Percentiles rank a stretch among this genome's conserved stretches.
These are phyloP conservation scores for Limanda limanda DNA, from an alignment of 2,113 vertebrate genomes.

Conservation along the genomic window DNA sequence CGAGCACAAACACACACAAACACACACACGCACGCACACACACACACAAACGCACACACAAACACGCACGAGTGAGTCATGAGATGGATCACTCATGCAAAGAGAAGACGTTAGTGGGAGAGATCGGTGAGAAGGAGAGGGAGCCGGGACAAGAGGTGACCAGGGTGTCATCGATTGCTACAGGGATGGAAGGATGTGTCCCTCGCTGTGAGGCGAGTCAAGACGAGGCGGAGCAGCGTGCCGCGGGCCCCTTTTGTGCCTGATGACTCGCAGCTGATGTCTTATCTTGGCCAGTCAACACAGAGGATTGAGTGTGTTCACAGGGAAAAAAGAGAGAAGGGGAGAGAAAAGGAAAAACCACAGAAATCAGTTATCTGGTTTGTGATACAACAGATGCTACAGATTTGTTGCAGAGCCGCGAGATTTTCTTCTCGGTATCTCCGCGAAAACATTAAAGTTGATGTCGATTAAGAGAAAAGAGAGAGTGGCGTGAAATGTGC, in stretches of 20 bases:
- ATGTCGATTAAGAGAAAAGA: not conserved
- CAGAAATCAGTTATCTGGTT: conserved; percentile 25
- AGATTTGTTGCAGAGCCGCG: conserved; percentile 33
- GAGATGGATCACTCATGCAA: conserved; percentile 37
- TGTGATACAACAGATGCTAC: conserved; percentile 55
- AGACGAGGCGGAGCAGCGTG: conserved; percentile 60
- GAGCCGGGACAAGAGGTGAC: conserved; percentile 50
- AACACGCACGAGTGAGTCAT: conserved; percentile 58
- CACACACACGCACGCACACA: no score
- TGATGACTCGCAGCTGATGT: conserved; percentile 76
- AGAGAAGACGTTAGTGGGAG: conserved; percentile 30
- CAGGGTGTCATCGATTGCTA: conserved; percentile 76
- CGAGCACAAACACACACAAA: conserved; percentile 19
- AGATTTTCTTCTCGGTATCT: not conserved
- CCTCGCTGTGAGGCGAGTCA: conserved; percentile 67
- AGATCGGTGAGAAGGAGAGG: conserved; percentile 35
- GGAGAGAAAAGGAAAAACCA: conserved; percentile 2
- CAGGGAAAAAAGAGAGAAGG: conserved; percentile 27
- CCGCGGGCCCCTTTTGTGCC: conserved; percentile 64
- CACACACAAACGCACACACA: conserved; percentile 20
- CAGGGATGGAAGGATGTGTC: conserved; percentile 68
- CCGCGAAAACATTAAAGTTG: conserved; percentile 24
- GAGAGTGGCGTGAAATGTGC: conserved; percentile 1
- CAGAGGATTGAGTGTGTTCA: conserved; percentile 65
- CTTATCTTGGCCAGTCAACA: conserved; percentile 73